phyloP scores from a whole-genome alignment of 1,140 invertebrate genomes.

The Cyrtorhinus lividipennis region DNA sequence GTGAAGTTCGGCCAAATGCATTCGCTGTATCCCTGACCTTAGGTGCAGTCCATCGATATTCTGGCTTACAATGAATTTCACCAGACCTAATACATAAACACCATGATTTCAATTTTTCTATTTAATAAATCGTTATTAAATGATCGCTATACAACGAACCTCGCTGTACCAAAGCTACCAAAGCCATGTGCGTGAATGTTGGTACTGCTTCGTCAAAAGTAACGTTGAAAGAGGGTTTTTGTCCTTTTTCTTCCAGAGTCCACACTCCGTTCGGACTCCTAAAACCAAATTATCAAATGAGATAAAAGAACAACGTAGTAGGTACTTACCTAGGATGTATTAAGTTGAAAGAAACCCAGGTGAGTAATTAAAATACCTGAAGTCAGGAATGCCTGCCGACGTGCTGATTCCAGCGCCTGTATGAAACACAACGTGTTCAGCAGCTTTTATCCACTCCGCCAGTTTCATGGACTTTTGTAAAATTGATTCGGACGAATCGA shows the following conservation, averaged over 20 bases:
- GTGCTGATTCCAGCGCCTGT: slow-evolving; percentile 96
- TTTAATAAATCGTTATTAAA: too few relatives aligned
- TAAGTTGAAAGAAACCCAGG: too few relatives aligned
- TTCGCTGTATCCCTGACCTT: slow-evolving; percentile 67
- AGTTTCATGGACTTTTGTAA: slow-evolving; percentile 62
- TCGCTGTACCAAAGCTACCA: slow-evolving; percentile 61
- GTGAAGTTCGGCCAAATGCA: slow-evolving; percentile 81
- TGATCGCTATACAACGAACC: too few relatives aligned
- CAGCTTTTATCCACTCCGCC: slow-evolving; percentile 54
- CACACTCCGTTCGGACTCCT: slow-evolving; percentile 94
- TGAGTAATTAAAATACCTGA: too few relatives aligned
- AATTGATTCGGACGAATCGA: slow-evolving; percentile 57
- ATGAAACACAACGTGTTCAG: slow-evolving; percentile 80
- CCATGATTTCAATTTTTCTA: too few relatives aligned
- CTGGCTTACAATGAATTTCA: slow-evolving; percentile 86
- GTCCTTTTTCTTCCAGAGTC: slow-evolving; percentile 88
- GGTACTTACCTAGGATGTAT: too few relatives aligned
- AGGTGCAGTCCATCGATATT: slow-evolving; percentile 97
- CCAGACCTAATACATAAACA: too few relatives aligned
- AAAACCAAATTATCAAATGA: slow-evolving; percentile 26
- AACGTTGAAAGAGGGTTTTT: slow-evolving; percentile 67
- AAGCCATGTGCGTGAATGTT: slow-evolving; percentile 86
- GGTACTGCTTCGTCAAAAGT: slow-evolving; percentile 87
- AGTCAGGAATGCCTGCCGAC: slow-evolving; percentile 90
- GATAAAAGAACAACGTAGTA: too few relatives aligned